Conservation (phyloP, 2,888 invertebrate genomes). For the Monoplex corrugatus region DNA sequence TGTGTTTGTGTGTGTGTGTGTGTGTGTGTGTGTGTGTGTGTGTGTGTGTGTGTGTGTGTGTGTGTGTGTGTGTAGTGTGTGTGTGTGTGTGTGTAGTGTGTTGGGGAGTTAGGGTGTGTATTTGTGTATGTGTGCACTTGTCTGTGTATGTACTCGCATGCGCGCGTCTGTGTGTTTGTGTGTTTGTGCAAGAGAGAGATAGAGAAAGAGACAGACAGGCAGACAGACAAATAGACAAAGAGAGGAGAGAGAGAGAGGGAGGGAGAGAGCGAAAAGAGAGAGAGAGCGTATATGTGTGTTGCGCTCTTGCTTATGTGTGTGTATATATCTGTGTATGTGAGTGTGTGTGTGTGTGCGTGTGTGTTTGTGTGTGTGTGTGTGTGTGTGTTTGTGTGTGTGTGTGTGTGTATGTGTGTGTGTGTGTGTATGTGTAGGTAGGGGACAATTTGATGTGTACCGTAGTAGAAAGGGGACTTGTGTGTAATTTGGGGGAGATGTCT, state of each 20-base stretch:
- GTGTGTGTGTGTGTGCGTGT: slow-evolving; percentile 7
- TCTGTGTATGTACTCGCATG: too few species aligned
- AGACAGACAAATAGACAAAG: neutral
- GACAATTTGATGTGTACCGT: too few species aligned
- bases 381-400: neutral
- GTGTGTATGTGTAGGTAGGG: too few species aligned
- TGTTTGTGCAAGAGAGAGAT: neutral
- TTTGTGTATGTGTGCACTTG: too few species aligned
- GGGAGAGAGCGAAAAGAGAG: neutral
- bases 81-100: neutral
- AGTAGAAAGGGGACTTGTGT: too few species aligned
- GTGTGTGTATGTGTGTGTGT: too few species aligned
- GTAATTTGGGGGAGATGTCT: too few species aligned
- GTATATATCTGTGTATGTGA: neutral
- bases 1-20: neutral
- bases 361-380: neutral
- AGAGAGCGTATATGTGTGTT: neutral
- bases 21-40: neutral
- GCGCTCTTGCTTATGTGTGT: too few species aligned
- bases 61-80: neutral
- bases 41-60: neutral
- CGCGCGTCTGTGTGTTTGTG: neutral
- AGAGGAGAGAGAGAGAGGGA: neutral
- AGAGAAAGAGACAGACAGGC: neutral
- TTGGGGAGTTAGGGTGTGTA: neutral